Evolutionary conservation across 2,888 invertebrate genomes (phyloP), one percentile per base, ranked within the genome.

Genomic region (Polyploca ridens): DNA sequence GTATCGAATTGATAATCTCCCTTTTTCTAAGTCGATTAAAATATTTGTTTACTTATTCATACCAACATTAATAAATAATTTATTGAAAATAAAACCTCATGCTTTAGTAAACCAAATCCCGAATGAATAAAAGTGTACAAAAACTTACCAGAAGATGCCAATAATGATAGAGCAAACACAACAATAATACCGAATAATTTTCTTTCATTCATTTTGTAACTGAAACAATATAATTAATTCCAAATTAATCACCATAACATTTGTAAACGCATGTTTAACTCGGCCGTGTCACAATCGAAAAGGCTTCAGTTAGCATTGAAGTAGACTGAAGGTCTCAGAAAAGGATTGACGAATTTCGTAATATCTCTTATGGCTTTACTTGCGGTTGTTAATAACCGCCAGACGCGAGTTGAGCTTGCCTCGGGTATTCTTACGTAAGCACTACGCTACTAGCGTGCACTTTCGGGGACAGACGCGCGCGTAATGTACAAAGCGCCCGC

Each of bases 321-420:
- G 82, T 76, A 71, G 64, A 73, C 71, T 78, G 86, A 87, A 89
- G 89, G 89, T 85, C 85, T 77, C 76, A 77, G 74, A 74, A 84
- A 82, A 85, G 87, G 86, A 87, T 85, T 87, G 83, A 86, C 79
- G 74, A 85, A 85, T 87, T 87, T 86, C 85, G 86, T 84, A 86
- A 88, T 70, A 75, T 76, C 77, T 68, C 71, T 81, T 85, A 84
- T 82, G 79, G 75, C 71, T 82, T 78, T 73, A 73, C 66, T 76
- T 73, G 74, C 75, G 72, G 78, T 77, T 81, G 75, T 76, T 82
- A 74, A 78, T 80, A 81, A 81, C 82, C 78, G 78, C 73, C 75
- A 78, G 72, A 63, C 76, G 77, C 79, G 77, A 75, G 66, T 70
- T 68, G 19, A 19, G 66, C 64, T 66, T 65, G 69, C 62, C 67